Conservation (phyloP, 2,888 invertebrate genomes). For the Melanotus villosus region DNA sequence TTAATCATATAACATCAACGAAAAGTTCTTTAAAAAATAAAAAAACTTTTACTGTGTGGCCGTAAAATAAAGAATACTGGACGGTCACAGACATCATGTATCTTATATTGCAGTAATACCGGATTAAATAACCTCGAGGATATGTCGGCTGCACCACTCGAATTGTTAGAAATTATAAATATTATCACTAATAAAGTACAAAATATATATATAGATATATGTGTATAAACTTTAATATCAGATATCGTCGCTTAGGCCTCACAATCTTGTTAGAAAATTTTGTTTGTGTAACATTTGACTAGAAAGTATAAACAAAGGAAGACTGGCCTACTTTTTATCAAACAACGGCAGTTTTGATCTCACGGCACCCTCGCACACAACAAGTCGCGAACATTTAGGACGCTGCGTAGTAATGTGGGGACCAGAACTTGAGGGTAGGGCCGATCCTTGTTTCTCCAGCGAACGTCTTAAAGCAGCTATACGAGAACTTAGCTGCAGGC, state of each 20-base stretch:
- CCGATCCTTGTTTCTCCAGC: constrained; percentile 59
- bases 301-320: constrained; percentile 51
- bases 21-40: constrained; percentile 41
- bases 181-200: constrained; percentile 31
- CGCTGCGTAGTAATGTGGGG: constrained; percentile 56
- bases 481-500: constrained; percentile 63
- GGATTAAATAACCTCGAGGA: constrained; percentile 35
- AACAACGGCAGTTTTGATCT: constrained; percentile 88
- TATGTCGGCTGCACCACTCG: constrained; percentile 42
- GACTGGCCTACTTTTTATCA: constrained; percentile 76
- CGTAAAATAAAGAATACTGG: constrained; percentile 47
- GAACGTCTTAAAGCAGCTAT: constrained; percentile 64
- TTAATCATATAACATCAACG: constrained; percentile 42
- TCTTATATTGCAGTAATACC: constrained; percentile 27
- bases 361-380: constrained; percentile 90
- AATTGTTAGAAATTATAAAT: constrained; percentile 42
- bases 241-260: constrained; percentile 41
- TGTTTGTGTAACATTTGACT: constrained; percentile 42
- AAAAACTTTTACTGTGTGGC: constrained; percentile 33
- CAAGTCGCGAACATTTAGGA: constrained; percentile 75
- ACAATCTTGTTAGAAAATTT: constrained; percentile 35
- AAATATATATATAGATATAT: no score
- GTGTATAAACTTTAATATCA: constrained; percentile 33
- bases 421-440: constrained; percentile 44
- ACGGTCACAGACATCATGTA: constrained; percentile 48